Evolutionary conservation across 2,888 invertebrate genomes (phyloP), one percentile per base, ranked within the genome.

Genomic region (Eupeodes luniger): DNA sequence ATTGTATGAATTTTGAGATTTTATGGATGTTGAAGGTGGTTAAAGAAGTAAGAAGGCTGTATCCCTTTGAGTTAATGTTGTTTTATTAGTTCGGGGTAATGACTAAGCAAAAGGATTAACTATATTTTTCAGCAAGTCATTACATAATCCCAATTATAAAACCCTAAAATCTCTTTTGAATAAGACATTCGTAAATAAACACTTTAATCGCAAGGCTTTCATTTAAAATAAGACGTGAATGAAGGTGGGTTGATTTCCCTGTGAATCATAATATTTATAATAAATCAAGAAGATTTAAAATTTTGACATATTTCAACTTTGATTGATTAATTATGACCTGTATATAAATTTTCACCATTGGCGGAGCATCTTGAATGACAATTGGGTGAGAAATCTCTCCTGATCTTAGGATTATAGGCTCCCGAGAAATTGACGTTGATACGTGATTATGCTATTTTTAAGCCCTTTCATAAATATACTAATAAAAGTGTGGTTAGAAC

Each of bases 61-160:
- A 36, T 40, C 27, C 27, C n/a, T 49, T 59, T 59, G n/a, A 9
- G 12, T 9, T 27, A 6, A 59, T 47, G 47, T 44, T 34, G 11
- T n/a, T 12, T 57, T 44, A 72, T 72, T 72, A 72, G 57, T 57
- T 44, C 14, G 11, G 10, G 5, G 27, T 55, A 14, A n/a, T 57
- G 19, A n/a, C 10, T 72, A 27, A 72, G 44, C 14, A 70, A 14
- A 27, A 11, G 59, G 34, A 12, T 19, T 27, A 10, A 19, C 57
- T 10, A 10, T 27, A 72, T 72, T 57, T 72, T 59, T 57, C 27
- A 59, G 11, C n/a, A 19, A 70, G 40, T 19, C 44, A 70, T 57
- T 40, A 40, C 27, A 27, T 7, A 9, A 70, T 57, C 14, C 72
- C 40, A 40, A 40, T 40, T 40, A 5, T 0, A 44, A 59, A 2